Conservation (phyloP, 2,888 invertebrate species). For the Ptychoptera contaminata region DNA sequence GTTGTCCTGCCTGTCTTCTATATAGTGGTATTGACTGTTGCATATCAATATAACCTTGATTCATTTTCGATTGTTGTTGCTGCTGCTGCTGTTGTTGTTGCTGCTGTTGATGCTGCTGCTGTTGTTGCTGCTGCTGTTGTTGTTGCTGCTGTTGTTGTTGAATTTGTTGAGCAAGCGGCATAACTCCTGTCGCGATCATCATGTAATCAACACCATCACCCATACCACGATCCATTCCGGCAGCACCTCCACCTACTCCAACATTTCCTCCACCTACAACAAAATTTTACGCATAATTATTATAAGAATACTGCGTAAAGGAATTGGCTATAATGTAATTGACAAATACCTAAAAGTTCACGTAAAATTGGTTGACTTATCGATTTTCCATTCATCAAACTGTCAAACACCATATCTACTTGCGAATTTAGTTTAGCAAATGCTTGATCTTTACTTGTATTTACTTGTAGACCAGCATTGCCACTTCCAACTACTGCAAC, state of each 20-base stretch:
- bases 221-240: too few relatives aligned
- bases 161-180: slow-evolving; percentile 2
- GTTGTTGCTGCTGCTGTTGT: slow-evolving; percentile 15
- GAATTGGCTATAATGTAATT: neutral
- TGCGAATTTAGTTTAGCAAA: slow-evolving; percentile 14
- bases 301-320: neutral
- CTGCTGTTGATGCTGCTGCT: slow-evolving; percentile 12
- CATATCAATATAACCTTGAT: slow-evolving; percentile 2
- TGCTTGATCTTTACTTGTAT: slow-evolving; percentile 11
- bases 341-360: slow-evolving; percentile 24
- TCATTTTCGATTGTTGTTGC: slow-evolving; percentile 11
- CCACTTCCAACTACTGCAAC: slow-evolving; percentile 12
- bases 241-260: too few relatives aligned
- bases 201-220: too few relatives aligned
- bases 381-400: slow-evolving; percentile 28
- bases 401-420: slow-evolving; percentile 30
- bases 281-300: neutral
- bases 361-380: slow-evolving; percentile 28
- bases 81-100: slow-evolving; percentile 13
- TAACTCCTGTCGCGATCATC: neutral
- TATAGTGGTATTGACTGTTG: slow-evolving; percentile 33
- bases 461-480: slow-evolving; percentile 10
- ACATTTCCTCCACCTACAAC: too few relatives aligned
- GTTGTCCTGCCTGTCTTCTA: slow-evolving; percentile 27
- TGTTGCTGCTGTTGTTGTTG: slow-evolving; percentile 14